Base-by-base conservation (phyloP, 2,797 vertebrate genomes). In the Mareca penelope region DNA sequence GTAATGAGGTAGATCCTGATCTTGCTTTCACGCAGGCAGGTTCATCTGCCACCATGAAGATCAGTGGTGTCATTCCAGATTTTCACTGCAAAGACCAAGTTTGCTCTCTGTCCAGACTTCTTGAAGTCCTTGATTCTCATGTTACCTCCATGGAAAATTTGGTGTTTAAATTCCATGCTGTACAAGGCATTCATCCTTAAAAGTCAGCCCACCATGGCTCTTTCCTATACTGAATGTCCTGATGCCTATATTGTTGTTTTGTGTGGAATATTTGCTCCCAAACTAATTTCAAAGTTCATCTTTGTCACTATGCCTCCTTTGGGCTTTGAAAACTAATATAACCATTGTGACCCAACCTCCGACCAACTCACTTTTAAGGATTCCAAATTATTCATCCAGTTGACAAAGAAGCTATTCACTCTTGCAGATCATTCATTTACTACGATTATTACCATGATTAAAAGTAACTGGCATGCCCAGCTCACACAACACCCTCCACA, bases 351-450 rank as follows among this genome's bases (percentile, higher is more conserved):
- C 33, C 14, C n/a, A 80, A 40, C 42, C 48, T 84, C 70, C 39
- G 84, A 42, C 6, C 15, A 73, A 17, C 53, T 85, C 72, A 95
- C 71, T 75, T 88, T 82, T 61, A 82, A 80, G 69, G 69, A 72
- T 93, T 95, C 40, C 71, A 18, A 80, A 80, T n/a, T 31, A 24
- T 82, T 81, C 50, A 85, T 23, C 13, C 40, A 75, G 33, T 18
- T 83, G 81, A 87, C 79, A 90, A 82, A 95, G 75, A 78, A 89
- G 61, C 80, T 85, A 77, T 19, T 93, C 3, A 93, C 86, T 59
- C 50, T 80, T 93, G 65, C 37, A 78, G 33, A 65, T 87, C 18
- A 46, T 78, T 77, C 5, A 19, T 80, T 77, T 93, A 68, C 57
- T 52, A 59, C 0, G 6, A 64, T 72, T 78, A 14, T 57, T 75